These are phyloP conservation scores for Ariopsis seemanni DNA, from an alignment of 2,113 vertebrate species.

Conservation along the genomic window DNA sequence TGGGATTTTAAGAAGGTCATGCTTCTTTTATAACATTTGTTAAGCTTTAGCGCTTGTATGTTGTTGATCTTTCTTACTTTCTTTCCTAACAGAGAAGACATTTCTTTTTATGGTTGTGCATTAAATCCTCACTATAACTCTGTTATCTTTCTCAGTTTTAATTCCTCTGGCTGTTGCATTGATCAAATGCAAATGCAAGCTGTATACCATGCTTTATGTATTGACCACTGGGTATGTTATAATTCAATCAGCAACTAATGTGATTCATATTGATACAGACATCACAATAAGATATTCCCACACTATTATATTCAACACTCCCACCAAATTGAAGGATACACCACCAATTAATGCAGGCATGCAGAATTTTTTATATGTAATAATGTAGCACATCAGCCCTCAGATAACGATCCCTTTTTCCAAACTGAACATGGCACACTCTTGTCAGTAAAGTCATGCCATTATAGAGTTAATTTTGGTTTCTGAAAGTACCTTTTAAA, in stretches of 20 bases:
- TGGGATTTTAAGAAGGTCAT: conserved; percentile 37
- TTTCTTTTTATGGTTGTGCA: not conserved
- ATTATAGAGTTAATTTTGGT: not conserved
- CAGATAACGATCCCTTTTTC: not conserved
- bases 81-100: not conserved
- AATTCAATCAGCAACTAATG: conserved; percentile 23
- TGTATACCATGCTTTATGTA: not conserved
- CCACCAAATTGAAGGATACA: conserved; percentile 6
- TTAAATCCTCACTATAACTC: not conserved
- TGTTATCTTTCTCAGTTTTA: conserved; percentile 3
- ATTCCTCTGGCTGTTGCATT: conserved; percentile 4
- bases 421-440: not conserved
- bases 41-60: not conserved
- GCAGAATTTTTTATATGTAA: not conserved
- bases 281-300: conserved; percentile 1
- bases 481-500: not conserved
- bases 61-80: not conserved
- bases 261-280: conserved; percentile 21
- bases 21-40: conserved; percentile 28
- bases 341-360: not conserved
- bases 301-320: conserved; percentile 15
- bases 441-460: not conserved
- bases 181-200: conserved; percentile 21
- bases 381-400: not conserved
- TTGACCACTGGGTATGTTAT: conserved; percentile 19